These are phyloP conservation scores for Abrostola tripartita DNA, from an alignment of 2,888 invertebrate species.

Conservation along the genomic window DNA sequence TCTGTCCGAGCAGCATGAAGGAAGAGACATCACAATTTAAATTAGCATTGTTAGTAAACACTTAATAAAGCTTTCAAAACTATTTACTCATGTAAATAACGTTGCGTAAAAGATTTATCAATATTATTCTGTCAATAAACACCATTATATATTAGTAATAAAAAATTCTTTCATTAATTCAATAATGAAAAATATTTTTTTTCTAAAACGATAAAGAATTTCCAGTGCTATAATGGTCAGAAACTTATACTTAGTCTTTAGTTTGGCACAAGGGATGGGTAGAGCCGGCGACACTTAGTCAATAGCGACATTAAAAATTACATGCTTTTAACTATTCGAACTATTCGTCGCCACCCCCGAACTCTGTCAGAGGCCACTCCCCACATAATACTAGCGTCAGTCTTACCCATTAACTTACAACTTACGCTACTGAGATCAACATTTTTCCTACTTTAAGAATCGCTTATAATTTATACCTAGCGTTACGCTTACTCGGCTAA, in stretches of 20 bases:
- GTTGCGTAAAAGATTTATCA: slow-evolving; percentile 77
- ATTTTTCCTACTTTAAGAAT: slow-evolving; percentile 55
- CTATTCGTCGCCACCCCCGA: slow-evolving; percentile 51
- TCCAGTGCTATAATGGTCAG: slow-evolving; percentile 41
- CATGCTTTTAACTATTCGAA: no score
- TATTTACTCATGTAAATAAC: slow-evolving; percentile 70
- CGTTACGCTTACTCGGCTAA: slow-evolving; percentile 65
- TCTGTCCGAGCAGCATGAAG: slow-evolving; percentile 84
- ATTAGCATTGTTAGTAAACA: slow-evolving; percentile 68
- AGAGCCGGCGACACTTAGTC: slow-evolving; percentile 20
- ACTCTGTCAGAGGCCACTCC: slow-evolving; percentile 55
- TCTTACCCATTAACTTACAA: slow-evolving; percentile 67
- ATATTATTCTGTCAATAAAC: slow-evolving; percentile 78
- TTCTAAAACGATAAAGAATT: slow-evolving; percentile 53
- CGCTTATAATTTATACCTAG: slow-evolving; percentile 59
- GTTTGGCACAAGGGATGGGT: slow-evolving; percentile 21
- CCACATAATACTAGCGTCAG: slow-evolving; percentile 68
- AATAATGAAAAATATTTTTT: slow-evolving; percentile 67
- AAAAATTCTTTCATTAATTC: slow-evolving; percentile 66
- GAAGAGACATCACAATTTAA: slow-evolving; percentile 73
- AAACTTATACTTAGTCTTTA: slow-evolving; percentile 45
- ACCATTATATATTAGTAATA: slow-evolving; percentile 71
- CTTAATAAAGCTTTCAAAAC: slow-evolving; percentile 77
- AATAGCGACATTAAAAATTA: slow-evolving; percentile 29
- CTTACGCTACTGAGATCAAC: slow-evolving; percentile 66